A percentile compares a stretch with the other conserved stretches of the same genome.
Evolutionary conservation across 53 echinoderm and acorn worm genomes (phyloP).

Genomic region (Crossaster papposus): DNA sequence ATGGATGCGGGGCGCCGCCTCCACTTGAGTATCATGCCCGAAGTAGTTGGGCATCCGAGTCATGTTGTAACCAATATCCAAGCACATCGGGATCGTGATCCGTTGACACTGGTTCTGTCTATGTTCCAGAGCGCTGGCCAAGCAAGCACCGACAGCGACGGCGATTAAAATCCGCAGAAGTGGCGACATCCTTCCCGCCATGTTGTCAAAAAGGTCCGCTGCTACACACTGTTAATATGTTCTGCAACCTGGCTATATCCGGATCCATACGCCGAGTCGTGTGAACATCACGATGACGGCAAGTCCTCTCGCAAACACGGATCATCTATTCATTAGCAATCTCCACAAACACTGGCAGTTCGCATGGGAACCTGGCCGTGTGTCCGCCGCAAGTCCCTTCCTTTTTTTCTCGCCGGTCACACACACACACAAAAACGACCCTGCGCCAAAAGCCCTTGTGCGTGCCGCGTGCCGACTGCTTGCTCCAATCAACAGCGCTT

Average conservation of each 20-base stretch:
- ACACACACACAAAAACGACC: no score
- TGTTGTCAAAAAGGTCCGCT: conserved; percentile 12
- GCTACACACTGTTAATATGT: neutral
- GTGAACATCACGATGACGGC: conserved; percentile 7
- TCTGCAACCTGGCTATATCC: neutral
- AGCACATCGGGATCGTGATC: conserved; percentile 94
- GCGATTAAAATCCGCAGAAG: conserved; percentile 22
- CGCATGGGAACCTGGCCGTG: conserved; percentile 50
- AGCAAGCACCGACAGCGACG: conserved; percentile 1
- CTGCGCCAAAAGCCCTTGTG: neutral
- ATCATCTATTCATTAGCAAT: conserved; percentile 33
- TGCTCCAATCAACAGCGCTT: conserved; percentile 34
- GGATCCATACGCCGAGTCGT: neutral
- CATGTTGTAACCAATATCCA: conserved; percentile 95
- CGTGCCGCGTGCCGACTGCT: conserved; percentile 26
- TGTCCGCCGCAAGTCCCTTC: conserved; percentile 4
- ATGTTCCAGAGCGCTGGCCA: conserved; percentile 7
- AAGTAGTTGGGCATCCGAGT: conserved; percentile 95
- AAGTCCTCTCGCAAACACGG: conserved; percentile 12
- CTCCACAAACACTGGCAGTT: conserved; percentile 19
- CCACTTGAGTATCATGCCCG: conserved; percentile 84
- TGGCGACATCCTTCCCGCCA: conserved; percentile 17
- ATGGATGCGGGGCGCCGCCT: conserved; percentile 90
- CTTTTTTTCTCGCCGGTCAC: conserved; percentile 26
- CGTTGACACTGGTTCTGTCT: conserved; percentile 81